Evolutionary conservation across 2,797 vertebrate genomes (phyloP).

Genomic region (Phrynocephalus vlangalii): DNA sequence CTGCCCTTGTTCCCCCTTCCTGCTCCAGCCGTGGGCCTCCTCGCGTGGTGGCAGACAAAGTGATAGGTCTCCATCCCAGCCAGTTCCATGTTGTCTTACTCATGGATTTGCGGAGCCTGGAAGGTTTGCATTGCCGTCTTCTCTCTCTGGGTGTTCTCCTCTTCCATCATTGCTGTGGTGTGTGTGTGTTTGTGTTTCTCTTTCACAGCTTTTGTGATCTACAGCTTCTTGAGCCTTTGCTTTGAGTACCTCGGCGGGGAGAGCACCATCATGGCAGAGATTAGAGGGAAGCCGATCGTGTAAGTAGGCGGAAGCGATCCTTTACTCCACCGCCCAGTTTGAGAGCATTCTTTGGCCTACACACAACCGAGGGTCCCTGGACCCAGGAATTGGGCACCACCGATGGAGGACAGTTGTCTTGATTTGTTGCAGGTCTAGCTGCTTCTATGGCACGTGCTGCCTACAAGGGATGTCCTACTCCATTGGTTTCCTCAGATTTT

Average conservation of each 20-base stretch:
- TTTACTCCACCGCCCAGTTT: too few relatives aligned
- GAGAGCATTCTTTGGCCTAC: too few relatives aligned
- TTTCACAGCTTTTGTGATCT: constrained; percentile 93
- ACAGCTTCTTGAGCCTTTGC: constrained; percentile 97
- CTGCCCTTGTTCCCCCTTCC: neutral
- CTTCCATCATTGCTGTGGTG: neutral
- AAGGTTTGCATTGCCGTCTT: too few relatives aligned
- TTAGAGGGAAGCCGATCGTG: constrained; percentile 92
- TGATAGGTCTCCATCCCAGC: too few relatives aligned
- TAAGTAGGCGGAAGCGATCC: constrained; percentile 73
- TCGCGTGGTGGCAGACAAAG: too few relatives aligned
- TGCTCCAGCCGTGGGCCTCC: neutral
- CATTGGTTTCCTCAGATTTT: constrained; percentile 96
- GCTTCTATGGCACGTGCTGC: constrained; percentile 93
- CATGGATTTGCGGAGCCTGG: neutral
- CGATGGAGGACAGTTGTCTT: rapidly evolving
- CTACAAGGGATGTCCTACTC: constrained; percentile 91
- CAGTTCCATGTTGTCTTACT: too few relatives aligned
- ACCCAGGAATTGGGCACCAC: neutral
- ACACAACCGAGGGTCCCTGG: too few relatives aligned
- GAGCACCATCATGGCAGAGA: constrained; percentile 96
- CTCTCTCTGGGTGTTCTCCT: too few relatives aligned
- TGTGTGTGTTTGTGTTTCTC: constrained; percentile 33
- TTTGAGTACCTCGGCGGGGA: constrained; percentile 98
- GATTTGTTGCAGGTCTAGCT: constrained; percentile 86